A percentile compares a stretch with the other conserved stretches of the same genome.
phyloP scores from a whole-genome alignment of 2,797 vertebrate species.

The Sebastes aleutianus region DNA sequence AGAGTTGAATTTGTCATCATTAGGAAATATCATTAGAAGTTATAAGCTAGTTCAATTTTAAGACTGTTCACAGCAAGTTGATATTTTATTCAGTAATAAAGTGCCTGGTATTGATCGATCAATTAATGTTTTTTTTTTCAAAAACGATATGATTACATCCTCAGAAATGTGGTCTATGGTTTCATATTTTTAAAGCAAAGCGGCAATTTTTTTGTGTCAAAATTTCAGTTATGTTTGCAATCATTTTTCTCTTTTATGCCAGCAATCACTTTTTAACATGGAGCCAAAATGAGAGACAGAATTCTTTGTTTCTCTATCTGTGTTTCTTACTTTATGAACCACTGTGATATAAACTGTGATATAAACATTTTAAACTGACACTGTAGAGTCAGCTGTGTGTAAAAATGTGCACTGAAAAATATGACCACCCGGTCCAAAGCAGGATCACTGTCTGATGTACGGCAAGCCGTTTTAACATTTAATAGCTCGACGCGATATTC shows the following conservation, averaged over 20 bases:
- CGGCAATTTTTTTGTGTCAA: background rate
- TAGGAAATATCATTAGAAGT: too few species aligned
- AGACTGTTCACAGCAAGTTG: too few species aligned
- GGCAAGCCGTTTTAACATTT: too few species aligned
- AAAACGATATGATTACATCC: background rate
- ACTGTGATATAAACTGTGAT: constrained; percentile 2
- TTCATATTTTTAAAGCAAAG: background rate
- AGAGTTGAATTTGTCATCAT: background rate
- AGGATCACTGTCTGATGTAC: background rate
- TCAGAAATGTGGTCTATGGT: background rate
- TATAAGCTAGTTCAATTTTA: too few species aligned
- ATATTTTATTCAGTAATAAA: too few species aligned
- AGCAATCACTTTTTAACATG: background rate
- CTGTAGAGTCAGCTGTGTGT: background rate
- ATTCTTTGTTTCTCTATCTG: background rate
- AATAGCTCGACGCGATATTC: too few species aligned
- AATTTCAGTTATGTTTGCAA: background rate
- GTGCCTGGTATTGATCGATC: background rate
- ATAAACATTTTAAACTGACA: background rate
- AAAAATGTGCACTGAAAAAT: background rate
- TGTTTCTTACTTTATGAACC: background rate
- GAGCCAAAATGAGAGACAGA: background rate
- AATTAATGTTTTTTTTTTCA: background rate
- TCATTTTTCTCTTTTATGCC: background rate
- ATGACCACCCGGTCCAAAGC: background rate